Conservation (phyloP, 2,888 invertebrate species). For the Cheilosia variabilis region DNA sequence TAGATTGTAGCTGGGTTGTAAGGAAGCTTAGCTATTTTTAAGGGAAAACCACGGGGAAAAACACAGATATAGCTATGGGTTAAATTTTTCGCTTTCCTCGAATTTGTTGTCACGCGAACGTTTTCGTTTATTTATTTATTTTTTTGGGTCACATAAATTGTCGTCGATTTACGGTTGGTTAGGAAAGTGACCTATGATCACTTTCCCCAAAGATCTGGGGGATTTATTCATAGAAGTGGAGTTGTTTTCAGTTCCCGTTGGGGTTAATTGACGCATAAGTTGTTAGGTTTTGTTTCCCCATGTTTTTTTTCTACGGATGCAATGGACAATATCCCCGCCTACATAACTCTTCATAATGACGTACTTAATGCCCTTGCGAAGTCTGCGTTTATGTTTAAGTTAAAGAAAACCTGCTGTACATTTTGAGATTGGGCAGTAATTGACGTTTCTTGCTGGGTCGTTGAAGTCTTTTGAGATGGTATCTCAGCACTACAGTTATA, state of each 20-base stretch:
- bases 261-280: conserved; percentile 46
- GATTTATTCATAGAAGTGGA: conserved; percentile 41
- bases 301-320: background rate
- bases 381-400: too few relatives aligned
- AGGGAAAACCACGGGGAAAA: background rate
- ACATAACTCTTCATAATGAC: background rate
- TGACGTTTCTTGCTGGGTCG: too few relatives aligned
- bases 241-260: conserved; percentile 24
- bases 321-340: background rate
- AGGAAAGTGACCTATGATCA: conserved; percentile 20
- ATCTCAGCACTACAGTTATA: too few relatives aligned
- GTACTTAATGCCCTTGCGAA: too few relatives aligned
- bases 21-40: conserved; percentile 60
- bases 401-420: too few relatives aligned
- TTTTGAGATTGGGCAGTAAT: too few relatives aligned
- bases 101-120: conserved; percentile 40
- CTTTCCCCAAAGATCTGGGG: conserved; percentile 3
- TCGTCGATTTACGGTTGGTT: conserved; percentile 37
- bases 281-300: background rate
- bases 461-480: too few relatives aligned
- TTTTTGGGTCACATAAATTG: conserved; percentile 67
- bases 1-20: conserved; percentile 48
- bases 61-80: background rate
- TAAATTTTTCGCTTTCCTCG: conserved; percentile 53
- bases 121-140: conserved; percentile 60